Percentiles rank a stretch among this genome's conserved stretches.
phyloP scores from a whole-genome alignment of 2,797 vertebrate genomes.

The Cirrhinus mrigala region DNA sequence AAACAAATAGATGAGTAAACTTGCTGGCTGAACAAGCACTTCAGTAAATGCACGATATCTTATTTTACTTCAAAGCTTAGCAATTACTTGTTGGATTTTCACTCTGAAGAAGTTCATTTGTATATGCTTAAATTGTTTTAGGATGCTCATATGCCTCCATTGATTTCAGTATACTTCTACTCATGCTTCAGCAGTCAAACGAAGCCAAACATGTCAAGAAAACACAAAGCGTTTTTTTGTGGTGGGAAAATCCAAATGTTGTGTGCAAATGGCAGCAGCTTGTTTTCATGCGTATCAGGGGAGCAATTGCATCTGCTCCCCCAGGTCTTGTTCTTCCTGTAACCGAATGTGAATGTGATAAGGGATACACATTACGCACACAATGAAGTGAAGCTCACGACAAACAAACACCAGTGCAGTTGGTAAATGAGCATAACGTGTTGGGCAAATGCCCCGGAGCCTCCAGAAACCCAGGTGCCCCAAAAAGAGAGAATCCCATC shows the following conservation, averaged over 20 bases:
- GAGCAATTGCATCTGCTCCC: neutral
- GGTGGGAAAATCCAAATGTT: constrained; percentile 12
- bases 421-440: neutral
- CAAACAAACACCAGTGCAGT: neutral
- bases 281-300: neutral
- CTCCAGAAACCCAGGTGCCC: neutral
- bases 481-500: neutral
- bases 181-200: neutral
- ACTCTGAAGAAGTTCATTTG: neutral
- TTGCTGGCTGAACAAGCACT: neutral
- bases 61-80: neutral
- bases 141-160: neutral
- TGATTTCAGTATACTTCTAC: neutral
- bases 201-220: neutral
- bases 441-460: neutral
- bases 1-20: neutral
- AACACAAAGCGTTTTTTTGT: constrained; percentile 11
- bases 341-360: neutral
- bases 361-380: neutral
- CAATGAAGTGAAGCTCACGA: neutral
- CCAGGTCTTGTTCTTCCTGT: constrained; percentile 11
- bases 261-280: neutral
- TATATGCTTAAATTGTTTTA: neutral
- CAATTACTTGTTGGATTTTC: neutral
- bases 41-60: neutral